Evolutionary conservation across 2,888 invertebrate genomes (phyloP), one percentile per base, ranked within the genome.

Genomic region (Melolontha melolontha): DNA sequence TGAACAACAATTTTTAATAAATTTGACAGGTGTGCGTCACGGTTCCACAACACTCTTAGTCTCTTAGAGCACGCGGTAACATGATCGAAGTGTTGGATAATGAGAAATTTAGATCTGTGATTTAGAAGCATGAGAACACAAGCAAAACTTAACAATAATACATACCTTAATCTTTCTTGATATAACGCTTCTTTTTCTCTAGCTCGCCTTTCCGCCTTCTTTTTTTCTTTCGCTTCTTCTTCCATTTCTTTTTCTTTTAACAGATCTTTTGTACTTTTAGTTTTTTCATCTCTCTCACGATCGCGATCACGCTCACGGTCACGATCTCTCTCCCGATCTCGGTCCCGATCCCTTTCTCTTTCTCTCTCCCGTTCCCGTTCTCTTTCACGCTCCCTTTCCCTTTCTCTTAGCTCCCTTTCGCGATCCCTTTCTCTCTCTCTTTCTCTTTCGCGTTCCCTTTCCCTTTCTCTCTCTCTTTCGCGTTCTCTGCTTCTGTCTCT

Each of bases 121-220:
- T n/a, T n/a, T n/a, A n/a, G n/a, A n/a, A n/a, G n/a, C n/a, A n/a
- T n/a, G n/a, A n/a, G n/a, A n/a, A n/a, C n/a, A n/a, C n/a, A n/a
- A n/a, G n/a, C n/a, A n/a, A n/a, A n/a, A n/a, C n/a, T n/a, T n/a
- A n/a, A n/a, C n/a, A n/a, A n/a, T n/a, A n/a, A n/a, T n/a, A 68
- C 44, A 66, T 73, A 81, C 81, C 82, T 78, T 70, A 87, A 85
- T 84, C 94, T 86, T 86, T 93, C 95, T 85, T 98, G 97, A 84
- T 98, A 98, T n/a, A 95, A 94, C 39, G 94, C 93, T 84, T 98
- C 98, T 83, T 97, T 97, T 81, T 98, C 97, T 10, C 96, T 85
- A 0, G 97, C 93, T 83, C 94, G 91, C 82, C 97, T 91, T 80
- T 98, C 97, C 5, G 91, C 85, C 75, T 96, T 92, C 81, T 96